Evolutionary conservation across 2,113 vertebrate species (phyloP), one percentile per base, ranked within the genome.

Genomic region (Pyrgilauda ruficollis): DNA sequence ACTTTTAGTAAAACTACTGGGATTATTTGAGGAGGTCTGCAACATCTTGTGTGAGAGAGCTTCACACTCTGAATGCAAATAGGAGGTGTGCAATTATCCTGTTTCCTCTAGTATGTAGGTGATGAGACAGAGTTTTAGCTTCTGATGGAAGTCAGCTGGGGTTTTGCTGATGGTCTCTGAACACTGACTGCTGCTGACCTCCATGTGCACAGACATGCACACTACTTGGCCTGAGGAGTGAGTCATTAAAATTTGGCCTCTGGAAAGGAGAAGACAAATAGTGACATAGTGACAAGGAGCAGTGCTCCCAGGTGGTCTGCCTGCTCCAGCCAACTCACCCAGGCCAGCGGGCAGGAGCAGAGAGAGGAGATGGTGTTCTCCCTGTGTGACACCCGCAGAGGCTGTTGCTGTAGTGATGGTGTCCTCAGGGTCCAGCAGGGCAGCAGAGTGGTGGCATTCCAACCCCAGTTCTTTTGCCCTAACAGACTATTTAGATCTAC

Each of bases 321-420:
- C 47, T 79, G 33, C 47, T 82, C 15, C 44, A 49, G 33, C 31
- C 24, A 37, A 9, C 28, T 67, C 3, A 2, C 27, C 24, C 7
- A 41, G 59, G 46, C 43, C 35, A 46, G 44, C 0, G 1, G 43
- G 43, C 64, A 89, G 44, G 47, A 78, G 52, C 0, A 3, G 75
- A 66, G 46, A 49, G 21, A 35, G 15, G 70, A 86, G 49, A 22
- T 28, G 37, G 11, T 28, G 18, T 8, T 21, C 5, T 83, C n/a
- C 53, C 12, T 1, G 0, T 49, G 33, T 63, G 73, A 59, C 73
- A 55, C 15, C 20, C 0, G 0, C 23, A 53, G 37, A 75, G n/a
- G 59, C 43, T 84, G 55, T 33, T 74, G 59, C 76, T 84, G 46
- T 53, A 55, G 79, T 59, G 61, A 43, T 0, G 0, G 26, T 47